Base-by-base conservation (phyloP, 2,113 vertebrate genomes). In the Cottus gobio region DNA sequence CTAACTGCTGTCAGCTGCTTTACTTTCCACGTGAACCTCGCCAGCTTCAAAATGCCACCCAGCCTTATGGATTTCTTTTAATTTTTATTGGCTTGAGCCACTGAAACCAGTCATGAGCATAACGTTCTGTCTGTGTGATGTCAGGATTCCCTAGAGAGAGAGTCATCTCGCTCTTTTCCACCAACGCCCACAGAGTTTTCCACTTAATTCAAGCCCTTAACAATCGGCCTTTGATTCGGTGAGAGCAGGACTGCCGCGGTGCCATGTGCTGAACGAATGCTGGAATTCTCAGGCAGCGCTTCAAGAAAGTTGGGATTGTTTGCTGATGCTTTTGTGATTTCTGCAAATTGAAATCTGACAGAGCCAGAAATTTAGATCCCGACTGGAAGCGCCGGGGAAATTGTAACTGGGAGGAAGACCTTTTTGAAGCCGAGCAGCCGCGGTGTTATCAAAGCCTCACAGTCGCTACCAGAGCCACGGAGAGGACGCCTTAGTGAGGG, bases 111-210 rank as follows among this genome's bases (percentile, higher is more conserved):
- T 34, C 37, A 15, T 56, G 69, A 88, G 82, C 71, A 80, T 75
- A 83, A 81, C 81, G 79, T 85, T 87, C 78, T 28, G 72, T 80
- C 74, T 83, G 78, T 81, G 78, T 91, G 93, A 91, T 89, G 90
- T 91, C 87, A 89, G 87, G 80, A 89, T 91, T 93, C 85, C 75
- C 89, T 46, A 22, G 70, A 69, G 77, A 87, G 79, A 73, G 76
- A 85, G 91, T 91, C 91, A 93, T 92, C 81, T 79, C 64, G 10
- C 82, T 83, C 79, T 91, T 90, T 90, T 78, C 85, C 84, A 89
- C 79, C 16, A 60, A 84, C 84, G 60, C 90, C 91, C 89, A 93
- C 91, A 71, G 77, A 83, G 84, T 77, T 84, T 70, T 91, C 83
- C 82, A 87, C 79, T 86, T 85, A 80, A 87, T 90, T 89, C 88